Percentiles rank a stretch among this genome's conserved stretches.
Conservation (phyloP, 2,113 vertebrate genomes). For the Glaucomys volans region DNA sequence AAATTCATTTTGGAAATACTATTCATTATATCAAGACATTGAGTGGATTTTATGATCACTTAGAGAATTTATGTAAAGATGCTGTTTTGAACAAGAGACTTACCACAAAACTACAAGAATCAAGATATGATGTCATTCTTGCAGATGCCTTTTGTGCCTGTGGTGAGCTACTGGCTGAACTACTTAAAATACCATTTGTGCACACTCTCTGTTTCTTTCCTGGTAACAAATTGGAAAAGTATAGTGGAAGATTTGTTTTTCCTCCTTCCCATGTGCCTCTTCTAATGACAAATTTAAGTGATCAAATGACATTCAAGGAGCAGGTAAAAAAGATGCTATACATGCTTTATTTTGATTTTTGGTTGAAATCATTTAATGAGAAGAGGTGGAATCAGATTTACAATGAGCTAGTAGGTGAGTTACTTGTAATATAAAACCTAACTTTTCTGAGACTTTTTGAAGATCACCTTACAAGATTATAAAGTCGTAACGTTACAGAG, state of each 20-base stretch:
- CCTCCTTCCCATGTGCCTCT: slow-evolving; percentile 86
- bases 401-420: slow-evolving; percentile 83
- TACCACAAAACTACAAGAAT: slow-evolving; percentile 77
- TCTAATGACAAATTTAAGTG: slow-evolving; percentile 60
- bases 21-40: slow-evolving; percentile 24
- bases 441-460: background rate
- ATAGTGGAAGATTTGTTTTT: slow-evolving; percentile 79
- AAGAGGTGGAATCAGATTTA: slow-evolving; percentile 81
- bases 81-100: slow-evolving; percentile 78
- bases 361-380: slow-evolving; percentile 11
- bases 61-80: slow-evolving; percentile 60
- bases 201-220: slow-evolving; percentile 80
- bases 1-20: slow-evolving; percentile 24
- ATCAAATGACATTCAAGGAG: slow-evolving; percentile 86
- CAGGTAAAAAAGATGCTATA: slow-evolving; percentile 81
- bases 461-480: background rate
- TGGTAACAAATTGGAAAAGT: slow-evolving; percentile 76
- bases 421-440: background rate
- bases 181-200: slow-evolving; percentile 82
- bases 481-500: background rate
- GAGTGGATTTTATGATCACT: accelerated
- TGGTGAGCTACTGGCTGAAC: slow-evolving; percentile 83
- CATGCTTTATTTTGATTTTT: slow-evolving; percentile 46
- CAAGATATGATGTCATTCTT: slow-evolving; percentile 83
- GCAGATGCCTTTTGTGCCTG: slow-evolving; percentile 82